Conservation (phyloP, 2,797 vertebrate species). For the Halcyon badia region DNA sequence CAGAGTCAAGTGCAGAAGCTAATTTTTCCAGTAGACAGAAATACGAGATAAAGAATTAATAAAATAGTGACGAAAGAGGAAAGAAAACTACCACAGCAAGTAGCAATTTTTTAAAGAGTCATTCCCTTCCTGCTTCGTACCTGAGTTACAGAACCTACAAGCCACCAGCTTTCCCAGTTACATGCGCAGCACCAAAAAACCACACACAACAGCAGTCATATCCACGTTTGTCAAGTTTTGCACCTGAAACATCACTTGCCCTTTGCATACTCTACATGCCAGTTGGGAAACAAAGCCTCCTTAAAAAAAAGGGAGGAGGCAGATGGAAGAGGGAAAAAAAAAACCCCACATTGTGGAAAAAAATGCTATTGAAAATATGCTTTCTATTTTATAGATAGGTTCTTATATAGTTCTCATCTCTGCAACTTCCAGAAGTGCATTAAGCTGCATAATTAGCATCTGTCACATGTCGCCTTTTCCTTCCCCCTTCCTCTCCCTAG, state of each 20-base stretch:
- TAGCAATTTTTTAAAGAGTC: not conserved
- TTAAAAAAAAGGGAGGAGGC: not conserved
- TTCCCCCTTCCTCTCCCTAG: slow-evolving; percentile 45
- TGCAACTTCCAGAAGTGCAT: slow-evolving; percentile 68
- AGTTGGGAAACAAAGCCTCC: not conserved
- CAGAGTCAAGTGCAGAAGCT: not conserved
- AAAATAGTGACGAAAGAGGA: not conserved
- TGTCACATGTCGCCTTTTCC: slow-evolving; percentile 63
- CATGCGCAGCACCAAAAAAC: not conserved
- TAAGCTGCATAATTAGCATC: slow-evolving; percentile 70
- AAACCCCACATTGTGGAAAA: not conserved
- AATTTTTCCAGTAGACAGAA: not conserved
- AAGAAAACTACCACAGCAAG: not conserved
- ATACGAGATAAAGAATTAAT: not conserved
- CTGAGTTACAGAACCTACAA: not conserved
- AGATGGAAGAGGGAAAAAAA: not conserved
- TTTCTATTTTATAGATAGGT: slow-evolving; percentile 11
- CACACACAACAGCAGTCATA: not conserved
- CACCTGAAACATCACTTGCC: not conserved
- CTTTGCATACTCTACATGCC: not conserved
- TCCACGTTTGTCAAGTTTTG: not conserved
- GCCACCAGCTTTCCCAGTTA: not conserved
- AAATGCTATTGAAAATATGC: not conserved
- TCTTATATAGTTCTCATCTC: slow-evolving; percentile 13
- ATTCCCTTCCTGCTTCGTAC: not conserved